Base-by-base conservation (phyloP, 2,113 vertebrate species). In the Brevimyrus niger region DNA sequence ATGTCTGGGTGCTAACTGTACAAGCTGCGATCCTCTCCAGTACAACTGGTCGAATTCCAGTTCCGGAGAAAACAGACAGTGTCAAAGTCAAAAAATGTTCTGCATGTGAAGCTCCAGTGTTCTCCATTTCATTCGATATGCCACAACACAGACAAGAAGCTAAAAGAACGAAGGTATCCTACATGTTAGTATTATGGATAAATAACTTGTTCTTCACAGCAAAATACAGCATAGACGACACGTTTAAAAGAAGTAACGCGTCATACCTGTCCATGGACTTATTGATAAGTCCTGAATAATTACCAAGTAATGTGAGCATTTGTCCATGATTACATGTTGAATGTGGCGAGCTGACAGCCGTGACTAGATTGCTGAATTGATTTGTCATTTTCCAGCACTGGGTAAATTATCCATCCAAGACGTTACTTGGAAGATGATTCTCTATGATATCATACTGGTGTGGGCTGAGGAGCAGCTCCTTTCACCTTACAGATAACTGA, bases 381-480 rank as follows among this genome's bases (percentile, higher is more conserved):
- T 23, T 55, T 53, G 50, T 87, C 47, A 38, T 53, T 35, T 35
- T 38, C n/a, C 0, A 98, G 98, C 92, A 98, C 97, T 0, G 98
- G 97, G 97, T 97, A 99, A 93, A 98, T 97, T 17, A 98, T 98
- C 93, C 76, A 3, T 82, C 19, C 38, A 8, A 44, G 61, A 35
- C 42, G 65, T 84, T 58, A 90, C 15, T 84, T 19, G 76, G 31
- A 83, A 51, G 84, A 21, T 91, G 90, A 91, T 89, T 83, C 35
- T 90, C 42, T 92, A 89, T 46, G 48, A 21, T 84, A 89, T 0
- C 58, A 89, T 83, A 65, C 80, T 92, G 76, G 82, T 31, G 44
- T 51, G 85, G 88, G 48, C 0, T 38, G 50, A 51, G 48, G 51
- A 46, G 19, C 31, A 15, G 35, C 73, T 5, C 86, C 80, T 35